Conservation (phyloP, 2,797 vertebrate genomes). For the Semaprochilodus insignis region DNA sequence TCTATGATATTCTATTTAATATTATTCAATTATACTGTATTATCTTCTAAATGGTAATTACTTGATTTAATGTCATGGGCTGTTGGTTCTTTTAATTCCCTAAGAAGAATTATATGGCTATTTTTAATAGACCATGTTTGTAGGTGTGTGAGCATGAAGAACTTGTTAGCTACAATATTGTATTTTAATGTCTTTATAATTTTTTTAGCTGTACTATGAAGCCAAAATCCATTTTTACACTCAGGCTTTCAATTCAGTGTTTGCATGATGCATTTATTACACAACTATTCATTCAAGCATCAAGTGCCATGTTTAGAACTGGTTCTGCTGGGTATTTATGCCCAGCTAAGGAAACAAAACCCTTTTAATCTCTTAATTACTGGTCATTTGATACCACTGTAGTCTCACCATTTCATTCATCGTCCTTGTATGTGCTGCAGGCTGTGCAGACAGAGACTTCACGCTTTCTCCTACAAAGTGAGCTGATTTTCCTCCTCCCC, state of each 20-base stretch:
- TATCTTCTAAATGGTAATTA: not conserved
- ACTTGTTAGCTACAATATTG: too few species aligned
- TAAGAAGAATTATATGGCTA: too few species aligned
- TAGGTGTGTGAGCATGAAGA: too few species aligned
- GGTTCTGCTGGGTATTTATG: not conserved
- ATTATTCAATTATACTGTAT: too few species aligned
- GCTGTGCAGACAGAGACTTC: conserved; percentile 82
- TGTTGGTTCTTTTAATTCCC: too few species aligned
- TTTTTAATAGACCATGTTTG: too few species aligned
- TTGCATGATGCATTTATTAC: not conserved
- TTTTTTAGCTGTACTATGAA: not conserved
- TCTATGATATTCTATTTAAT: too few species aligned
- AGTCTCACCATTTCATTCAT: not conserved
- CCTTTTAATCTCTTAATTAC: not conserved
- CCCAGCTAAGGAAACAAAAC: not conserved
- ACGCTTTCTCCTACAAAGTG: conserved; percentile 76
- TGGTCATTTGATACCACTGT: not conserved
- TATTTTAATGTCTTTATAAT: not conserved
- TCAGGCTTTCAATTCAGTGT: not conserved
- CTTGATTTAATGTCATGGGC: not conserved
- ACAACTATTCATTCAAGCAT: not conserved
- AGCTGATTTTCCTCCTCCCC: conserved; percentile 78
- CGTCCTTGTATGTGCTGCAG: conserved; percentile 61
- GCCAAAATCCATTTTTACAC: not conserved
- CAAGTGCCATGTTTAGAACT: not conserved